Conservation (phyloP, 2,797 vertebrate genomes). For the Micromesistius poutassou region DNA sequence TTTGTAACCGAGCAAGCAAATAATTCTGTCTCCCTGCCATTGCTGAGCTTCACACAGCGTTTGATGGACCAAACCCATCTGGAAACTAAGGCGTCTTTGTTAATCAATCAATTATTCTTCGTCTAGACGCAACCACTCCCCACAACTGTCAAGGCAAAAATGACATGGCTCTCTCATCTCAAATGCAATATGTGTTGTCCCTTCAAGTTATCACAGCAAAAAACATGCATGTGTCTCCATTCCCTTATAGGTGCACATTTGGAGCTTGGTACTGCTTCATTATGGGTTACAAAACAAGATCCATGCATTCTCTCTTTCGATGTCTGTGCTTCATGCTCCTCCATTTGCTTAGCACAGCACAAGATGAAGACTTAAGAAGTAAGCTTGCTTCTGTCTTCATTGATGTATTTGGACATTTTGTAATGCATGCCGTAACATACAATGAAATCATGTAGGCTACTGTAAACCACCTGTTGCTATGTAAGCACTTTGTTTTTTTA, state of each 20-base stretch:
- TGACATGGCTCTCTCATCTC: constrained; percentile 22
- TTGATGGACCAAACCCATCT: background rate
- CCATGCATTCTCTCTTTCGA: constrained; percentile 73
- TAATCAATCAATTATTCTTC: background rate
- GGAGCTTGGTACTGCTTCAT: constrained; percentile 73
- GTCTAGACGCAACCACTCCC: background rate
- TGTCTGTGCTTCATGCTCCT: constrained; percentile 78
- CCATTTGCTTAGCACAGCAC: constrained; percentile 76
- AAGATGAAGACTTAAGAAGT: constrained; percentile 95
- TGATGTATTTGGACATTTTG: constrained; percentile 32
- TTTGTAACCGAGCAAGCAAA: background rate
- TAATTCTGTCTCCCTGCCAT: background rate
- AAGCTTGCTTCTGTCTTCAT: constrained; percentile 73
- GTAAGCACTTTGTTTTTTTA: background rate
- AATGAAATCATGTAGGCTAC: background rate
- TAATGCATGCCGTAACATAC: constrained; percentile 42
- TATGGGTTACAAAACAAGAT: constrained; percentile 79
- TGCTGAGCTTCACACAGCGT: background rate
- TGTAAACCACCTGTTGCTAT: background rate
- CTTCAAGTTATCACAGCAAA: background rate
- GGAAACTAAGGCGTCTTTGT: background rate
- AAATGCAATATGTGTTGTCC: constrained; percentile 3
- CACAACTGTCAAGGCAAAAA: constrained; percentile 37
- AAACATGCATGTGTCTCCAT: constrained; percentile 64
- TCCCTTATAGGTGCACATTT: constrained; percentile 74